These are phyloP conservation scores for Trichonephila clavata DNA, from an alignment of 1,140 invertebrate genomes.

Conservation along the genomic window DNA sequence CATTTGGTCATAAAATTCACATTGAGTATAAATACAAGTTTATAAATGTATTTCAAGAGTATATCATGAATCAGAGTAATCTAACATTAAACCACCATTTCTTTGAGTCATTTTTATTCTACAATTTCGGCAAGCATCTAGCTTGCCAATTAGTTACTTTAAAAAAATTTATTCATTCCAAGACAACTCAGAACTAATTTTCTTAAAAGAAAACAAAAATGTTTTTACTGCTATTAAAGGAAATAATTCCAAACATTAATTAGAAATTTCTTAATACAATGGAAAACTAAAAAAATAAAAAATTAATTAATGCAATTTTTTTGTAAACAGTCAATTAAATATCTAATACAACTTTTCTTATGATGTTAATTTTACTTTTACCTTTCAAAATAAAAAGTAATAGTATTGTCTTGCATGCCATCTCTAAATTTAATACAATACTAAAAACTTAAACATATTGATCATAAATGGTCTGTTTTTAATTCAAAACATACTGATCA, in stretches of 20 bases:
- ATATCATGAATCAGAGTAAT: conserved; percentile 44
- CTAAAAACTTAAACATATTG: background rate
- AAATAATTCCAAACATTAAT: too few relatives aligned
- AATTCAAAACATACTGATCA: background rate
- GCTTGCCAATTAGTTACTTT: conserved; percentile 88
- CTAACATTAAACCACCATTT: conserved; percentile 17
- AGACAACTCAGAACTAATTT: background rate
- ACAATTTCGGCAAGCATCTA: conserved; percentile 91
- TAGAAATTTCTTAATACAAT: too few relatives aligned
- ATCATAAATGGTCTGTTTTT: background rate
- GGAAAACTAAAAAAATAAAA: too few relatives aligned
- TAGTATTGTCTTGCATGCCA: too few relatives aligned
- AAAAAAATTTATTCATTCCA: background rate
- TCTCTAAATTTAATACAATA: too few relatives aligned
- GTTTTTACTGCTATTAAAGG: too few relatives aligned
- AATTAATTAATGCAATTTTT: too few relatives aligned
- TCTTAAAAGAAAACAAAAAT: background rate
- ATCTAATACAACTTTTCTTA: too few relatives aligned
- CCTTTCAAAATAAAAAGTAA: too few relatives aligned
- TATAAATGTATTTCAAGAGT: conserved; percentile 58
- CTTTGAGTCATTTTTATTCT: conserved; percentile 58
- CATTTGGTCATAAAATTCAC: conserved; percentile 51
- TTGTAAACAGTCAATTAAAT: too few relatives aligned
- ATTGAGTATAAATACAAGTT: conserved; percentile 62
- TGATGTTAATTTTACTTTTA: background rate